Conservation (phyloP, 2,113 vertebrate genomes). For the Hipposideros armiger region DNA sequence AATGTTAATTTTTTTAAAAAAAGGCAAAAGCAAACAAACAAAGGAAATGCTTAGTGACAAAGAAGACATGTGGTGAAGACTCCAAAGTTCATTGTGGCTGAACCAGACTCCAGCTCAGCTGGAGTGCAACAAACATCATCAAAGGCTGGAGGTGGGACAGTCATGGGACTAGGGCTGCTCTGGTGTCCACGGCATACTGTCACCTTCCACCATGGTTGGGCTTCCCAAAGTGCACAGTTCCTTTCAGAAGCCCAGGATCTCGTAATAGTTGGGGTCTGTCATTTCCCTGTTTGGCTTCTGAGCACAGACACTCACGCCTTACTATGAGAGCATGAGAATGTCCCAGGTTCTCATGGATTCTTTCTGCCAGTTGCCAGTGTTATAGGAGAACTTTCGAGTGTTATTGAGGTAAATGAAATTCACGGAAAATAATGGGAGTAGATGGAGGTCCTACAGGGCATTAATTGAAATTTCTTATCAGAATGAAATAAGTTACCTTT, state of each 20-base stretch:
- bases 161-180: neutral
- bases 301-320: neutral
- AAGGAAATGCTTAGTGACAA: neutral
- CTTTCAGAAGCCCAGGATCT: neutral
- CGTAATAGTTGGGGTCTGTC: neutral
- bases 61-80: neutral
- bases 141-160: neutral
- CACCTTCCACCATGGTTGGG: neutral
- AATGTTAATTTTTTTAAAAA: neutral
- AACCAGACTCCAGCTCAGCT: neutral
- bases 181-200: neutral
- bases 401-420: slow-evolving; percentile 25
- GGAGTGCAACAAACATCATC: slow-evolving; percentile 43
- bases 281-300: neutral
- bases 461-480: neutral
- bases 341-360: neutral
- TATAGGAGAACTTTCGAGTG: neutral
- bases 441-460: too few relatives aligned
- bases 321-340: neutral
- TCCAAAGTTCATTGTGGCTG: neutral
- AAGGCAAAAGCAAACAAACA: neutral
- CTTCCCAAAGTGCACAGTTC: neutral
- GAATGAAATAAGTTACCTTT: neutral
- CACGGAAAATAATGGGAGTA: neutral
- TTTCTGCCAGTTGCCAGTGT: neutral